Evolutionary conservation across 2,113 vertebrate species (phyloP), one percentile per base, ranked within the genome.

Genomic region (Ameiurus melas): DNA sequence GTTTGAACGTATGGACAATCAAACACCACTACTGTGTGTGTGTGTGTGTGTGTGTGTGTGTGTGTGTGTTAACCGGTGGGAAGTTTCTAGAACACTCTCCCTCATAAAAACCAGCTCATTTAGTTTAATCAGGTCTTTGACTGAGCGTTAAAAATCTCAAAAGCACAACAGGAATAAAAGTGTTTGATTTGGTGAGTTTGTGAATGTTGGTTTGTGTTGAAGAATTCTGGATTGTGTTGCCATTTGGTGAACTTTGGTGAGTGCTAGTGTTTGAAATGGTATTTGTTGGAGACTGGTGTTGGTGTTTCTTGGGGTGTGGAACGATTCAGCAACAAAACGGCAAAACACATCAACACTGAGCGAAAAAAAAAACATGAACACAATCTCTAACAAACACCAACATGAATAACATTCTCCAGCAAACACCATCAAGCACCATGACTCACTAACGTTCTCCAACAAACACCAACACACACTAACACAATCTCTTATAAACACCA

Each of bases 31-130:
- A 20, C 36, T 25, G 20, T 47, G 71, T 75, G 71, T 75, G 71
- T 75, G 70, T 73, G 71, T 75, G 71, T 75, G 70, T 71, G 71
- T 75, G 71, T 75, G 70, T 73, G 71, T 75, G 71, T 75, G 70
- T 73, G 71, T 75, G 71, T 75, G 71, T 75, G 71, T 75, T 73
- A 9, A 20, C 2, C 39, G 33, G 20, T 1, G 4, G 3, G 27
- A 68, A 68, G 66, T 68, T 33, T 75, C 33, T 9, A 43, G 19
- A 75, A 75, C 36, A 22, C 43, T 43, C 36, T 75, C 20, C 71
- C 19, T 9, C n/a, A 70, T 70, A 33, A 70, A 33, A 14, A 70
- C 17, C 17, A 3, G 5, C 33, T 73, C 7, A 22, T 43, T 75
- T 43, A 43, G 20, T 39, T 75, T 39, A 39, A 43, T 12, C 70